Base-by-base conservation (phyloP, 2,888 invertebrate genomes). In the Platerodrilus igneus region DNA sequence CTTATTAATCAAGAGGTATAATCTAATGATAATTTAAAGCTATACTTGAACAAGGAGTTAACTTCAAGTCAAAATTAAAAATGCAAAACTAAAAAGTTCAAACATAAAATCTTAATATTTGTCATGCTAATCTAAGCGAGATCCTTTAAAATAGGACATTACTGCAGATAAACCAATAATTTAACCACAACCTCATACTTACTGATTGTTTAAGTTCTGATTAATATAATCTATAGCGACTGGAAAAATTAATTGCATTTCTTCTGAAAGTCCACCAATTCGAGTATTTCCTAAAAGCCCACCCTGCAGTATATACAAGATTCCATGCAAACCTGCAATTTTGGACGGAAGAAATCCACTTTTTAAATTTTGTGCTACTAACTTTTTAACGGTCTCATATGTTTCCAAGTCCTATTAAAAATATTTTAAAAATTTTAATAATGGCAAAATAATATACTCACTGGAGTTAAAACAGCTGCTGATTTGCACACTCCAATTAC, bases 401-500 rank as follows among this genome's bases (percentile, higher is more conserved):
- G 71, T 69, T 33, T 78, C 76, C 18, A 73, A 62, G 50, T 77
- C 75, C 77, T 78, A 38, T 3, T 67, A 64, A 37, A 26, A 34
- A 42, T 22, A 29, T 13, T 18, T 10, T 4, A 36, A n/a, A 11
- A 14, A 29, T 20, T n/a, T 27, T 9, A 19, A 8, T 19, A 27
- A 10, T n/a, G n/a, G n/a, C 14, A n/a, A 8, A 26, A 10, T 22
- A 18, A n/a, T 20, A 38, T 29, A 58, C 67, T 57, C 63, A 76
- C 77, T 57, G 78, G 74, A 17, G 74, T 74, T 34, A 82, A 66
- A 27, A 83, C 77, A 28, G 83, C 79, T 2, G 78, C 76, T 4
- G 82, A 74, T 66, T 84, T 85, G 56, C 81, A 80, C 10, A 79
- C 71, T 2, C 79, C 81, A 4, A 83, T 68, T 9, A 79, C 73